phyloP scores from a whole-genome alignment of 2,797 vertebrate genomes.

The Gymnothorax javanicus region DNA sequence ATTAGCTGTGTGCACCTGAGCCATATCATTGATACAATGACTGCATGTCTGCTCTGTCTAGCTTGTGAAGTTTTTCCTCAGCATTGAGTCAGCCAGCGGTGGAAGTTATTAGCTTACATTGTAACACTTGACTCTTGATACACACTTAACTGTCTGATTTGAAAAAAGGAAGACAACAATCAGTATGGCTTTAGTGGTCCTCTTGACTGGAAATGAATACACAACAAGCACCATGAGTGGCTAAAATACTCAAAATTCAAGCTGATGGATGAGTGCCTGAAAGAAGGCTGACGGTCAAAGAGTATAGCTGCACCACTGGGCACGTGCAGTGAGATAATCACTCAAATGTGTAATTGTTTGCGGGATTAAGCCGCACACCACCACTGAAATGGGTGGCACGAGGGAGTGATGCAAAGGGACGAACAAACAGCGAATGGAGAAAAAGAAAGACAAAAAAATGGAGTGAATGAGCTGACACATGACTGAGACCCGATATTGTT shows the following conservation, averaged over 20 bases:
- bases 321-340: not conserved
- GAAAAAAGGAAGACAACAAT: not conserved
- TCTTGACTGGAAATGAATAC: not conserved
- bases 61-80: not conserved
- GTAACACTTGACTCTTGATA: not conserved
- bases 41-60: not conserved
- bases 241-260: not conserved
- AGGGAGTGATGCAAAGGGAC: not conserved
- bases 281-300: not conserved
- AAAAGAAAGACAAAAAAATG: not conserved
- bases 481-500: not conserved
- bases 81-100: not conserved
- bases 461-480: not conserved
- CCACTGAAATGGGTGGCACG: not conserved
- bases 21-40: not conserved
- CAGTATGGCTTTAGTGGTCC: not conserved
- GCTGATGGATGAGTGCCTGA: not conserved
- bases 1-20: not conserved
- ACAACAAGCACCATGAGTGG: not conserved
- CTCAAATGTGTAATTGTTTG: not conserved
- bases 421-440: not conserved
- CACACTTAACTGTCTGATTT: not conserved
- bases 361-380: not conserved
- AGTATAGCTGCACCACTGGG: not conserved
- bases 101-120: not conserved